Evolutionary conservation across 2,113 vertebrate genomes (phyloP), one percentile per base, ranked within the genome.

Genomic region (Actenoides lindsayi): DNA sequence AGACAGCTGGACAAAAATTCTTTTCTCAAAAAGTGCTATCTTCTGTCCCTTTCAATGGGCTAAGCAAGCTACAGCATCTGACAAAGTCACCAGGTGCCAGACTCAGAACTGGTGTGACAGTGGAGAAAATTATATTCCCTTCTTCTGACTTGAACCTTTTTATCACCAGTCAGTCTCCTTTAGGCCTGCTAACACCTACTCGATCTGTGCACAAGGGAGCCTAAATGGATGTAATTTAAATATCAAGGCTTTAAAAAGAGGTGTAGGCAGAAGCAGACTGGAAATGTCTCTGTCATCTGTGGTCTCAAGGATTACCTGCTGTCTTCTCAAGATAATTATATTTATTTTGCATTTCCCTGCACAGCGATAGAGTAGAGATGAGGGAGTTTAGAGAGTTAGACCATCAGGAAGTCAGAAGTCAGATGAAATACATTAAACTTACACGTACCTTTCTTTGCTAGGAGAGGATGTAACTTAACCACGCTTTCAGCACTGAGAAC

Each of bases 401-500:
- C 64, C 42, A 60, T 80, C 50, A 90, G 59, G 50, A 90, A 93
- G 63, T 35, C 63, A 89, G 44, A 95, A 94, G 44, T 73, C 84
- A 95, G 63, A 69, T 44, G 57, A 94, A 87, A 78, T 64, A n/a
- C 20, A 90, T 90, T 53, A 92, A 83, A 94, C 21, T 89, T 83
- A 75, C 63, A 77, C 6, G 2, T 62, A 83, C 33, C 65, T 42
- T 63, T 90, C 50, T 71, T 87, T 23, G 6, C 39, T 2, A 2
- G n/a, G 69, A 82, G 42, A 84, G 44, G 16, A 44, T 71, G 39
- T 90, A 81, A 90, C 71, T 88, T 90, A 51, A 85, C 87, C 78
- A 64, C 4, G 7, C 54, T 95, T 96, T 96, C 96, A 97, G 90
- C 92, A 96, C 90, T 2, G 30, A 73, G 74, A 89, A 87, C 35